Evolutionary conservation across 2,113 vertebrate genomes (phyloP).

Genomic region (Vanacampus margaritifer): DNA sequence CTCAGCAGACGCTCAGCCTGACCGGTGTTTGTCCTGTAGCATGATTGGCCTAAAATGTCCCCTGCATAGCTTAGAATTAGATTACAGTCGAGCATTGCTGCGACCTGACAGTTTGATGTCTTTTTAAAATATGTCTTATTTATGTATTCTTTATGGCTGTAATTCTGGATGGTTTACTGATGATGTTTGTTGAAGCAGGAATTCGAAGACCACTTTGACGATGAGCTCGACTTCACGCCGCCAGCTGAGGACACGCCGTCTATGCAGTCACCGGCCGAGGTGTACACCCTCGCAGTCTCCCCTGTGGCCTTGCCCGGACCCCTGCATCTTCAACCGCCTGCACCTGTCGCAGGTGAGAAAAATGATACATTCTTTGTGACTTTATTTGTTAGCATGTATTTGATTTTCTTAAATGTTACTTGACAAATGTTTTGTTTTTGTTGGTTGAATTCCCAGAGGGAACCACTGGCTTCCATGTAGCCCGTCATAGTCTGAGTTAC

Average conservation of each 20-base stretch:
- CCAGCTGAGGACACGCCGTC: conserved; percentile 97
- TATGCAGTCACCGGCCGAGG: conserved; percentile 90
- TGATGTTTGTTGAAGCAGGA: conserved; percentile 72
- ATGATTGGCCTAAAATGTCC: neutral
- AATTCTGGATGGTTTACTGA: neutral
- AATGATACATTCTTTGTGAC: neutral
- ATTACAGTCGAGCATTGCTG: neutral
- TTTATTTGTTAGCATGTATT: neutral
- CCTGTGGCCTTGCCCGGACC: conserved; percentile 83
- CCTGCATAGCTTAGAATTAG: neutral
- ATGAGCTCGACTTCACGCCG: conserved; percentile 96
- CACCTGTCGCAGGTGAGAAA: conserved; percentile 75
- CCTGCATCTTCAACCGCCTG: conserved; percentile 80
- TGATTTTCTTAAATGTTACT: neutral
- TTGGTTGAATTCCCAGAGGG: conserved; percentile 74
- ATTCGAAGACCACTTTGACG: conserved; percentile 98
- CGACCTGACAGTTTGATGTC: neutral
- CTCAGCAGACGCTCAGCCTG: conserved; percentile 6
- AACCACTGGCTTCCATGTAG: conserved; percentile 79
- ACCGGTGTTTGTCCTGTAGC: neutral
- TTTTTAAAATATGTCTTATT: neutral
- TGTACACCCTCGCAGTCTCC: conserved; percentile 92
- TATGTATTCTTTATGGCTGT: neutral
- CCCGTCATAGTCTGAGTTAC: conserved; percentile 92
- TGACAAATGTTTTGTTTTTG: neutral